Evolutionary conservation across 2,797 vertebrate genomes (phyloP), one percentile per base, ranked within the genome.

Genomic region (Lacerta viridis): DNA sequence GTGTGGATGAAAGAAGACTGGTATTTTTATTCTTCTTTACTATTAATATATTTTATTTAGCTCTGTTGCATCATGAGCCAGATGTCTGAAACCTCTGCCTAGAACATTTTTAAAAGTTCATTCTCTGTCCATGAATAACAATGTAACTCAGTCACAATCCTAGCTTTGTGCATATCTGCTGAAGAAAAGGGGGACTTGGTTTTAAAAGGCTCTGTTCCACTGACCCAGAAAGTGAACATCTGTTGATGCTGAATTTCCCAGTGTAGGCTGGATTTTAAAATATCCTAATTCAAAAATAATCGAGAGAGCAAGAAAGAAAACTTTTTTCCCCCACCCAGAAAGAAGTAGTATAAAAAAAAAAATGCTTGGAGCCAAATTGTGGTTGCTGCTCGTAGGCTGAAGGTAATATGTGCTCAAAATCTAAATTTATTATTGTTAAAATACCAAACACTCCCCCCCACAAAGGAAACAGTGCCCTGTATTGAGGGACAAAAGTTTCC

Each of bases 21-120:
- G 23, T 80, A 15, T 91, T 90, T 90, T 81, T 50, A 50, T 80
- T 91, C 71, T 23, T 25, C 80, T 64, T 91, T 88, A 84, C 43
- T 88, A 83, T 82, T 92, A 88, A 86, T 93, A 87, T 93, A 91
- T 25, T 79, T 84, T 89, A 87, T 76, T 90, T 94, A 72, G 81
- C 68, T 74, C 88, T 10, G 61, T 85, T 92, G 68, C 81, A 83
- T 90, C 29, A 17, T 77, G 75, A 93, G 7, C 76, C 89, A 93
- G 83, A 92, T 92, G 43, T 92, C 66, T 90, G 88, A 94, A 95
- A 92, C 90, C 66, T 68, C 87, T 91, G 83, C 87, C 41, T 79
- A 87, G 83, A 94, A 80, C 92, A 89, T 88, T 91, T 93, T 90
- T 86, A 90, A 85, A 88, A 91, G 80, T 43, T 83, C 36, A 59